These are phyloP conservation scores for Alloscopus bannaensis DNA, from an alignment of 2,888 invertebrate species.

Conservation along the genomic window DNA sequence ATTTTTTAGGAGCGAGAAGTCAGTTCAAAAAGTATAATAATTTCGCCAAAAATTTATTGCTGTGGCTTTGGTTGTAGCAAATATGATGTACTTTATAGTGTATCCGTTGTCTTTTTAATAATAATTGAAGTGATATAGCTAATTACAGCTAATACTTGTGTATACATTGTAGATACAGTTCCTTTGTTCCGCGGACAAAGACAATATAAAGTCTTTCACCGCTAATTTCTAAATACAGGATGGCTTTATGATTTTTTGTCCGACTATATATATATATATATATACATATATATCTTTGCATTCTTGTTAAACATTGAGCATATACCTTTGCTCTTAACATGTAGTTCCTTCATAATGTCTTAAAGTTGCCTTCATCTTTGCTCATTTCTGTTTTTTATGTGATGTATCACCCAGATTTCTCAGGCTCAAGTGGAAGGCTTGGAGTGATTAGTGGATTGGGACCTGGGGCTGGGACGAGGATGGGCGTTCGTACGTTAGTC, in stretches of 20 bases:
- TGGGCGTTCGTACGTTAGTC: constrained; percentile 74
- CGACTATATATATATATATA: too few species aligned
- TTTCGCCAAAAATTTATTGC: too few species aligned
- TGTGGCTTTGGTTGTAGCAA: constrained; percentile 19
- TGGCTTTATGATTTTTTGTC: constrained; percentile 35
- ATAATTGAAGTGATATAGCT: too few species aligned
- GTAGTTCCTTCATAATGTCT: too few species aligned
- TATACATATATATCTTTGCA: neutral
- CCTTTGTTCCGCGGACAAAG: constrained; percentile 18
- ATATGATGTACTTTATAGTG: constrained; percentile 1
- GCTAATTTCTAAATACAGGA: constrained; percentile 45
- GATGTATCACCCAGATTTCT: constrained; percentile 51
- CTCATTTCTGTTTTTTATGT: neutral
- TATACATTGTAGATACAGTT: too few species aligned
- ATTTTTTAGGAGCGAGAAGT: too few species aligned
- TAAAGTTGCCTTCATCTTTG: too few species aligned
- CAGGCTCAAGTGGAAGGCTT: constrained; percentile 66
- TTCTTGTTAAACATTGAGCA: neutral
- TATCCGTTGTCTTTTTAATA: too few species aligned
- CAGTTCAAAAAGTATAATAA: too few species aligned
- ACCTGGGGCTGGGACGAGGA: constrained; percentile 73
- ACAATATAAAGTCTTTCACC: constrained; percentile 5
- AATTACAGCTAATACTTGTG: too few species aligned
- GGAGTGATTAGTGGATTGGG: constrained; percentile 78
- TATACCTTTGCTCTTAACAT: neutral